Percentiles rank a stretch among this genome's conserved stretches.
phyloP scores from a whole-genome alignment of 2,113 vertebrate species.

The Amphilophus citrinellus region DNA sequence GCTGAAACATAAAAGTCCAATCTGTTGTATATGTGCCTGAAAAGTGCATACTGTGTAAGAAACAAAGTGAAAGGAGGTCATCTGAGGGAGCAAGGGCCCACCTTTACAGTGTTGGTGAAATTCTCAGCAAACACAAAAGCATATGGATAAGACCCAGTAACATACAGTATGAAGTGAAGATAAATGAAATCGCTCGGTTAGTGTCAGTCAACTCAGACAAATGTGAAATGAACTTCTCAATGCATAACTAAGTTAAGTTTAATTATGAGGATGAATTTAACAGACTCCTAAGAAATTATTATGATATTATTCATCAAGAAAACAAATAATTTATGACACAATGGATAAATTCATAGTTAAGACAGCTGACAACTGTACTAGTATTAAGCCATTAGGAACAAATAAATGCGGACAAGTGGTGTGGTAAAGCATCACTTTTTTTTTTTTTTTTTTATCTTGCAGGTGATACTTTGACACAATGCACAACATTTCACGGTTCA shows the following conservation, averaged over 20 bases:
- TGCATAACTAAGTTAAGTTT: constrained; percentile 39
- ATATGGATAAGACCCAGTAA: constrained; percentile 40
- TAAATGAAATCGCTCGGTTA: constrained; percentile 30
- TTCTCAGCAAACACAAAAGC: constrained; percentile 65
- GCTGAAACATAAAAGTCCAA: constrained; percentile 70
- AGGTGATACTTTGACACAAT: constrained; percentile 79
- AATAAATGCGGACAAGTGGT: constrained; percentile 77
- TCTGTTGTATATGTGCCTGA: constrained; percentile 79
- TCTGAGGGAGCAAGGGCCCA: constrained; percentile 53
- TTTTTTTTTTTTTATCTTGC: constrained; percentile 54
- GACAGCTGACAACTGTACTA: constrained; percentile 77
- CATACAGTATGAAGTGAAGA: constrained; percentile 42
- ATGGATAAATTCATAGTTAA: constrained; percentile 70
- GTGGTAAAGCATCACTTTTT: constrained; percentile 75
- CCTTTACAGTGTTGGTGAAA: constrained; percentile 79
- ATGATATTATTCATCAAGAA: constrained; percentile 68
- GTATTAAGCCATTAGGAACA: constrained; percentile 73
- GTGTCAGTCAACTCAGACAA: constrained; percentile 37
- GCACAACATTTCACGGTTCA: constrained; percentile 77
- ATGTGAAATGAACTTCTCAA: constrained; percentile 35
- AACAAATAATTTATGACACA: constrained; percentile 73
- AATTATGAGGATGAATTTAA: constrained; percentile 43
- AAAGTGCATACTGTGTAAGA: constrained; percentile 78
- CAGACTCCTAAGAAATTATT: constrained; percentile 53
- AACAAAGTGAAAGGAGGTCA: constrained; percentile 72